Percentiles rank a stretch among this genome's conserved stretches.
Conservation (phyloP, 2,797 vertebrate genomes). For the Semaprochilodus insignis region DNA sequence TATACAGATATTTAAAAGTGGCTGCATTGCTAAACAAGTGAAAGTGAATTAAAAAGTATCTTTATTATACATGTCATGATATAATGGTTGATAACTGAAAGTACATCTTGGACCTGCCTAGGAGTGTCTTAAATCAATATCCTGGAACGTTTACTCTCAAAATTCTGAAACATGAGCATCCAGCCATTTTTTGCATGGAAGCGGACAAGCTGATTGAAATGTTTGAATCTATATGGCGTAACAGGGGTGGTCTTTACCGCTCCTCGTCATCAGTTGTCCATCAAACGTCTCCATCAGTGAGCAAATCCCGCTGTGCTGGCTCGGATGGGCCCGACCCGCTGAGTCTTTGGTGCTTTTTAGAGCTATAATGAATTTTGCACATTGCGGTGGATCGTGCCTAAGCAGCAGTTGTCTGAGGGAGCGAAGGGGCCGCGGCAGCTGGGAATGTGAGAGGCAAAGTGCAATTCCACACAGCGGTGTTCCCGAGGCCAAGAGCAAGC, state of each 20-base stretch:
- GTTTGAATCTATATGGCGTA: constrained; percentile 5
- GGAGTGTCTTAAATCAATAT: neutral
- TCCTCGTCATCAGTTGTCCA: constrained; percentile 15
- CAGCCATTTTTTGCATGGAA: neutral
- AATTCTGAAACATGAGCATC: neutral
- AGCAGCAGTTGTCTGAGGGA: constrained; percentile 51
- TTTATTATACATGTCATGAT: no score
- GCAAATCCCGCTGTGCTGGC: neutral
- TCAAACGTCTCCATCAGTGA: constrained; percentile 44
- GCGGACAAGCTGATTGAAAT: constrained; percentile 15
- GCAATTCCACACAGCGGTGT: constrained; percentile 67
- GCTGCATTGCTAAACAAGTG: no score
- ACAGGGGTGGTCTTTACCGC: constrained; percentile 12
- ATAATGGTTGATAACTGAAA: no score
- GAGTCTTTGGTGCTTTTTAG: constrained; percentile 46
- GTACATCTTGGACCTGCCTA: no score
- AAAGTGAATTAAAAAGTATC: no score
- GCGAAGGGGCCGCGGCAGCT: constrained; percentile 25
- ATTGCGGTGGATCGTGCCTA: constrained; percentile 63
- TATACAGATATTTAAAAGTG: no score
- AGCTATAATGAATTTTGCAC: constrained; percentile 74
- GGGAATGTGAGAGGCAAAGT: constrained; percentile 58
- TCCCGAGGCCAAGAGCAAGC: constrained; percentile 63
- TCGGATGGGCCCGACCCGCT: constrained; percentile 5
- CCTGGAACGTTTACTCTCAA: neutral